Percentiles rank a stretch among this genome's conserved stretches.
phyloP scores from a whole-genome alignment of 2,888 invertebrate genomes.

The Horisme vitalbata region DNA sequence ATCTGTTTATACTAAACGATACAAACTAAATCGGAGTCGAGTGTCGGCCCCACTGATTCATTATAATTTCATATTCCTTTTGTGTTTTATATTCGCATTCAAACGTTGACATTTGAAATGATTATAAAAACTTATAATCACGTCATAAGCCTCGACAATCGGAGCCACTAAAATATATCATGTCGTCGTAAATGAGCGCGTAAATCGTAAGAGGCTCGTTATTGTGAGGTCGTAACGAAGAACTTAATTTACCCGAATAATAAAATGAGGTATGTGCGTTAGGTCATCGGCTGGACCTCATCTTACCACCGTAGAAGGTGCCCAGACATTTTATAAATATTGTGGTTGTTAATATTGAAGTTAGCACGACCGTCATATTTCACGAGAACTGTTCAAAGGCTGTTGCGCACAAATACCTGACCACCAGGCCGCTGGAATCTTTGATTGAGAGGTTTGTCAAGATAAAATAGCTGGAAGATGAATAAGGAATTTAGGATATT shows the following conservation, averaged over 20 bases:
- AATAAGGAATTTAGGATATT: conserved; percentile 10
- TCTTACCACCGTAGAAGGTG: conserved; percentile 26
- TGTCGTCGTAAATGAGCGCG: conserved; percentile 60
- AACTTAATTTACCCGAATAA: conserved; percentile 63
- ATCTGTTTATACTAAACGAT: conserved; percentile 67
- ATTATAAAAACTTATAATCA: conserved; percentile 60
- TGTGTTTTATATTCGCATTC: conserved; percentile 42
- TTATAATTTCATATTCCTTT: conserved; percentile 32
- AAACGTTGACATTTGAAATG: conserved; percentile 40
- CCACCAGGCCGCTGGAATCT: conserved; percentile 42
- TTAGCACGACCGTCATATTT: conserved; percentile 67
- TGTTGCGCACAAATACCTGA: conserved; percentile 43
- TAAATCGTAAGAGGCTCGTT: conserved; percentile 53
- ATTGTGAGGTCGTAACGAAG: conserved; percentile 50
- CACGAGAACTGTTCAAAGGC: conserved; percentile 58
- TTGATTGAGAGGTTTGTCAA: conserved; percentile 37
- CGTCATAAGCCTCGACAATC: conserved; percentile 46
- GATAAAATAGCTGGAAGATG: conserved; percentile 33
- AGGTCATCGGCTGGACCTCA: conserved; percentile 40
- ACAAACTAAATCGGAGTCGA: conserved; percentile 57
- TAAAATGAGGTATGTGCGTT: conserved; percentile 55
- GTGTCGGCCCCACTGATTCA: conserved; percentile 32
- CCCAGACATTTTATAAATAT: conserved; percentile 43
- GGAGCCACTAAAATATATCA: conserved; percentile 54
- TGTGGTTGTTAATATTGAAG: conserved; percentile 54